Conservation (phyloP, 2,797 vertebrate genomes). For the Thaleichthys pacificus region DNA sequence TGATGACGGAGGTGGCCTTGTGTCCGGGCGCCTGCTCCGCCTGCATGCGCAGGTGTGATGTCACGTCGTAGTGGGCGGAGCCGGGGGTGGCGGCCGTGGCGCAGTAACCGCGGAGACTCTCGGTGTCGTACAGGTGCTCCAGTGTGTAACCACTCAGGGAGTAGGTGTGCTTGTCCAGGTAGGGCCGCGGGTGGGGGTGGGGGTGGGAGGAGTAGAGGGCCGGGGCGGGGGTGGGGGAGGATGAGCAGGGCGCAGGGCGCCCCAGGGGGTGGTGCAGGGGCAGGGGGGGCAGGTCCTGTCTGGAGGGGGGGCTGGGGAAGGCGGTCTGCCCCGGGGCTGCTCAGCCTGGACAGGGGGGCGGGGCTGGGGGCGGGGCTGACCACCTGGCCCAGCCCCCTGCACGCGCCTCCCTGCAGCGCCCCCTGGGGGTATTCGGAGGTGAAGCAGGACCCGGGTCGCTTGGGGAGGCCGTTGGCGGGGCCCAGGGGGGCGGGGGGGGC, state of each 20-base stretch:
- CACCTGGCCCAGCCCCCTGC: slow-evolving; percentile 75
- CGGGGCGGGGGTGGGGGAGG: slow-evolving; percentile 79
- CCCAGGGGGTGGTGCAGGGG: slow-evolving; percentile 78
- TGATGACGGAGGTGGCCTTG: slow-evolving; percentile 96
- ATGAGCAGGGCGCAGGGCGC: slow-evolving; percentile 49
- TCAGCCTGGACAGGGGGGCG: slow-evolving; percentile 83
- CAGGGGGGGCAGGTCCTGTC: slow-evolving; percentile 80
- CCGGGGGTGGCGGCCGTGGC: slow-evolving; percentile 76
- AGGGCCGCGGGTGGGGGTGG: slow-evolving; percentile 79
- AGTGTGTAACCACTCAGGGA: slow-evolving; percentile 90
- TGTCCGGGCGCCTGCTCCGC: slow-evolving; percentile 86
- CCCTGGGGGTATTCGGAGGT: slow-evolving; percentile 79
- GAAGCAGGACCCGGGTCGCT: slow-evolving; percentile 83
- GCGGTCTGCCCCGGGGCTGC: slow-evolving; percentile 84
- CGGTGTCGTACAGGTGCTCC: slow-evolving; percentile 91
- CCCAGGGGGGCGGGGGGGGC: slow-evolving; percentile 76
- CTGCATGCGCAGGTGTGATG: slow-evolving; percentile 87
- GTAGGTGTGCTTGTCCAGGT: slow-evolving; percentile 91
- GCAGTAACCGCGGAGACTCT: slow-evolving; percentile 88
- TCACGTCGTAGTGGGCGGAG: slow-evolving; percentile 84
- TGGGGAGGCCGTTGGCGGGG: slow-evolving; percentile 83
- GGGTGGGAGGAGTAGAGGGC: slow-evolving; percentile 76
- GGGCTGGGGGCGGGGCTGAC: slow-evolving; percentile 84
- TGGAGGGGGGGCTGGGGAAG: slow-evolving; percentile 82
- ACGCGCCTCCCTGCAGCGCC: slow-evolving; percentile 77